Percentiles rank a stretch among this genome's conserved stretches.
phyloP scores from a whole-genome alignment of 2,113 vertebrate species.

The Zosterops japonicus region DNA sequence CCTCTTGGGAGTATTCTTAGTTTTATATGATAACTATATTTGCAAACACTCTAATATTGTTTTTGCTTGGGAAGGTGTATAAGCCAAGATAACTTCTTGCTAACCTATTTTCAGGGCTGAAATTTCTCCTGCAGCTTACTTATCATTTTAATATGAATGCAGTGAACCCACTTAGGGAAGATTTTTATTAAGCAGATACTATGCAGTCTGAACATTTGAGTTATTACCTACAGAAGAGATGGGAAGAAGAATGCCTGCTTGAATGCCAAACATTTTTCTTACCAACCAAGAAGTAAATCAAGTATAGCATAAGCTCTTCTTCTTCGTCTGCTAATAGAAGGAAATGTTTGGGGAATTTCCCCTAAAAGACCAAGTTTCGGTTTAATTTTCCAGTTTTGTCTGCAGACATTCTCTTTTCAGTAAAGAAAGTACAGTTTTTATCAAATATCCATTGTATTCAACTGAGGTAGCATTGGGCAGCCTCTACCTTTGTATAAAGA shows the following conservation, averaged over 20 bases:
- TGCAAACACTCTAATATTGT: not conserved
- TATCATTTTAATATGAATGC: not conserved
- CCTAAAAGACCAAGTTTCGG: not conserved
- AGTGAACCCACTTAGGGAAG: not conserved
- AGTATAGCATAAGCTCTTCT: not conserved
- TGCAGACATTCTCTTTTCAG: not conserved
- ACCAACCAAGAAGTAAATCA: not conserved
- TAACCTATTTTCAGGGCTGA: not conserved
- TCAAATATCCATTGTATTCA: not conserved
- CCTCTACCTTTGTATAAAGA: not conserved
- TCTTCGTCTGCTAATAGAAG: not conserved
- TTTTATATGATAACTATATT: not conserved
- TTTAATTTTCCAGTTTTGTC: not conserved
- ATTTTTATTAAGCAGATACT: not conserved
- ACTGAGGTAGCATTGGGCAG: not conserved
- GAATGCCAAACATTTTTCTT: slow-evolving; percentile 17
- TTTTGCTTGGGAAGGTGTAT: not conserved
- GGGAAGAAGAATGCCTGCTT: not conserved
- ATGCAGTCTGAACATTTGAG: not conserved
- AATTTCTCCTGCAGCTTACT: not conserved
- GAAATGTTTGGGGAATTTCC: not conserved
- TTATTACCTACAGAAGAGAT: not conserved
- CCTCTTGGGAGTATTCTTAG: not conserved
- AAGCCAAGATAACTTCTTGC: not conserved
- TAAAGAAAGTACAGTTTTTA: not conserved